Evolutionary conservation across 2,888 invertebrate species (phyloP).

Genomic region (Pediacus dermestoides): DNA sequence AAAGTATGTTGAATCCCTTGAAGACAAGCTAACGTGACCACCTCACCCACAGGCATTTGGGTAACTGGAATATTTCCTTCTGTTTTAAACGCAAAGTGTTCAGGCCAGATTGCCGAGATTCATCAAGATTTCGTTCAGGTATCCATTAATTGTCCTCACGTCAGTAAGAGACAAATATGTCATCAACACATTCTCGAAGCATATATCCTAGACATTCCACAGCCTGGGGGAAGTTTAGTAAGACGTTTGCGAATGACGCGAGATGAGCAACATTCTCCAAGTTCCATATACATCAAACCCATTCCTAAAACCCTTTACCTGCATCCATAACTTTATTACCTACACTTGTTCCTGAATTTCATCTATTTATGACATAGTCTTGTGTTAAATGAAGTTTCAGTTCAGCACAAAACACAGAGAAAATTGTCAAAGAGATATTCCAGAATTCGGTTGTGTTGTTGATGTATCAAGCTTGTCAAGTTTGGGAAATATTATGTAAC

Average conservation of each 20-base stretch:
- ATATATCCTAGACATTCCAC: conserved; percentile 44
- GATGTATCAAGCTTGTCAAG: too few species aligned
- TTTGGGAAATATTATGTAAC: too few species aligned
- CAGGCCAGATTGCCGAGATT: too few species aligned
- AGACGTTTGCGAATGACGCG: conserved; percentile 47
- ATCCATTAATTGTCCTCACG: conserved; percentile 32
- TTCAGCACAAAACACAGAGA: too few species aligned
- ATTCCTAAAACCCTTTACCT: conserved; percentile 43
- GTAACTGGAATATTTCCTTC: too few species aligned
- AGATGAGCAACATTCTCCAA: conserved; percentile 46
- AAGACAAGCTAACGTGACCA: too few species aligned
- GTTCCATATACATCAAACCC: conserved; percentile 48
- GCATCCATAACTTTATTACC: conserved; percentile 26
- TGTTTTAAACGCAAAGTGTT: background rate
- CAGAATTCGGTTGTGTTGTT: too few species aligned
- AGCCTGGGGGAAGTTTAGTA: conserved; percentile 39
- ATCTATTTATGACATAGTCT: conserved; percentile 13
- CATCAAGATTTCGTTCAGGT: conserved; percentile 21
- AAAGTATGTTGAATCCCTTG: too few species aligned
- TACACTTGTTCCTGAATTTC: conserved; percentile 20
- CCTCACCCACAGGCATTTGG: too few species aligned
- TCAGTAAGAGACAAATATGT: conserved; percentile 44
- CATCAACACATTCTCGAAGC: conserved; percentile 46
- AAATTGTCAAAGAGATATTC: too few species aligned
- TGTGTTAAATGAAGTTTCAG: too few species aligned